A percentile compares a stretch with the other conserved stretches of the same genome.
These are phyloP conservation scores for Trachops cirrhosus DNA, from an alignment of 2,797 vertebrate genomes.

Conservation along the genomic window DNA sequence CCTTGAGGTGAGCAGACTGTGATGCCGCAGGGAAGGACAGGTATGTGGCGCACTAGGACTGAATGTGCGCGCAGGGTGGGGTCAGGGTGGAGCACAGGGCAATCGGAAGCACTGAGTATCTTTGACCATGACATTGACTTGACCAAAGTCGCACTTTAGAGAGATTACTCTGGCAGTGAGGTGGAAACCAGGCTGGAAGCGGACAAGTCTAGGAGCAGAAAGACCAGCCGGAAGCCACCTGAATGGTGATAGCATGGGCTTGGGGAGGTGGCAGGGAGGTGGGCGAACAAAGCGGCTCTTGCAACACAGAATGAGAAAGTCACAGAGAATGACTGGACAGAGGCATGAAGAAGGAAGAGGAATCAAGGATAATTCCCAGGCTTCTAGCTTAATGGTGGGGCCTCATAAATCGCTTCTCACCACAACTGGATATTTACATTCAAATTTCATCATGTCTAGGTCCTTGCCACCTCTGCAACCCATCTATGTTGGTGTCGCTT, in stretches of 20 bases:
- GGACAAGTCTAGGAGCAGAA: background rate
- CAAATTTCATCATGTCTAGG: background rate
- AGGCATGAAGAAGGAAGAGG: background rate
- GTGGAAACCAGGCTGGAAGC: background rate
- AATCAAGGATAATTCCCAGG: background rate
- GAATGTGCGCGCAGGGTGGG: background rate
- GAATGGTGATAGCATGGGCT: background rate
- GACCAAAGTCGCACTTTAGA: background rate
- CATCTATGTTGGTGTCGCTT: too few relatives aligned
- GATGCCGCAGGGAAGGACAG: background rate
- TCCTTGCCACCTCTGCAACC: background rate
- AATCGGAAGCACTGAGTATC: background rate
- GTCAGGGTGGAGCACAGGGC: accelerated
- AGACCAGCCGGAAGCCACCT: background rate
- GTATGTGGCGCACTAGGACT: accelerated
- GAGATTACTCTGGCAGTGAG: background rate
- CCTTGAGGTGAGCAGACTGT: background rate
- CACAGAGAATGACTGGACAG: background rate
- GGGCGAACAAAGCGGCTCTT: background rate
- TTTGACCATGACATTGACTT: background rate
- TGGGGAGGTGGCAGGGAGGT: background rate
- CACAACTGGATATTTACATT: background rate
- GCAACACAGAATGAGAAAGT: background rate
- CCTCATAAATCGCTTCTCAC: background rate
- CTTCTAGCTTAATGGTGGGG: background rate